Base-by-base conservation (phyloP, 2,113 vertebrate genomes). In the Malurus elegans region DNA sequence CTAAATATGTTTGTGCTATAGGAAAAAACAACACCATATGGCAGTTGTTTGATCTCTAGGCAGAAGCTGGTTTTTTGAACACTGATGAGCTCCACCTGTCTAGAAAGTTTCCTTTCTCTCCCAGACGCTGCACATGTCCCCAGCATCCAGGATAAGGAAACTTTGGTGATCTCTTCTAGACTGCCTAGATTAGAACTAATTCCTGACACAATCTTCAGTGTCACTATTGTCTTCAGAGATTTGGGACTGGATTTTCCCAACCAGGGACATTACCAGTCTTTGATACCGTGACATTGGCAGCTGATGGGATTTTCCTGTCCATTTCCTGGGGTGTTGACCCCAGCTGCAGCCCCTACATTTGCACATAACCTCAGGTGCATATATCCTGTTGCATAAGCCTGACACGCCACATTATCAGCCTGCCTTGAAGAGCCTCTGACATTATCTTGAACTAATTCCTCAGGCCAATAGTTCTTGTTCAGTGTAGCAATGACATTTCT, bases 11-110 rank as follows among this genome's bases (percentile, higher is more conserved):
- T 93, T 80, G 89, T 92, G 86, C 84, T 93, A 92, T 69, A 94
- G 65, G 73, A 96, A 90, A 90, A 95, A 93, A 47, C 78, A 94
- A 58, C 85, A 94, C 87, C 87, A 93, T 93, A 95, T 80, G 90
- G 93, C 71, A 82, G 79, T 91, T 93, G 76, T 92, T 95, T 95
- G 84, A 96, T 96, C 81, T 90, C 90, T 48, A 79, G 70, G 74
- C 79, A 93, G 62, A 93, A 90, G 58, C 60, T 48, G 32, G 4
- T 19, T 92, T 91, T 89, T 66, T 34, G 64, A 90, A 86, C 88
- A 70, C 81, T 66, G 81, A 73, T 73, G 76, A 93, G 66, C 66
- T 96, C 53, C 69, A 80, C 88, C 87, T 96, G 88, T 69, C 71
- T 64, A 58, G 71, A 90, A 95, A 79, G 56, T 83, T 90, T 84